Evolutionary conservation across 2,888 invertebrate genomes (phyloP).

Genomic region (Drepana falcataria): DNA sequence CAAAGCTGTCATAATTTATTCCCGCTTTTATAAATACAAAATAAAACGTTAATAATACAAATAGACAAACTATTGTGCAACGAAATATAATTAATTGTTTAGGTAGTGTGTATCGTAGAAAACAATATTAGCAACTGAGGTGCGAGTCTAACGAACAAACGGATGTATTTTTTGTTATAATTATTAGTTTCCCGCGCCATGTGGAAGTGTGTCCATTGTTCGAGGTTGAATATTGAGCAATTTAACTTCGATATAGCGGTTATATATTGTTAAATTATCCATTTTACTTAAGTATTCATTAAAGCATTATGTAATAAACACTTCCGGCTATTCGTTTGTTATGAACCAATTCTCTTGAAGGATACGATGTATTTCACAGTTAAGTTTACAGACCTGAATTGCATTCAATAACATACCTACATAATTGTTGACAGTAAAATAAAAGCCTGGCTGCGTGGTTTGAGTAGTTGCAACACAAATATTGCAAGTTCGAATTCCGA

Average conservation of each 20-base stretch:
- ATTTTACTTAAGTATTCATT: too few relatives aligned
- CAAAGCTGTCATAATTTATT: conserved; percentile 19
- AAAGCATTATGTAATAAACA: background rate
- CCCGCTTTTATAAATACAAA: conserved; percentile 7
- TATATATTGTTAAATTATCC: background rate
- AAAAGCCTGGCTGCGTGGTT: too few relatives aligned
- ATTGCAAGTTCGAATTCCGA: too few relatives aligned
- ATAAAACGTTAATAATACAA: too few relatives aligned
- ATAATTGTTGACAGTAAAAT: too few relatives aligned
- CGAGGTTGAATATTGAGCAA: conserved; percentile 41
- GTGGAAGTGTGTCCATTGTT: conserved; percentile 27
- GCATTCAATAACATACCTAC: too few relatives aligned
- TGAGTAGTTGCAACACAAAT: too few relatives aligned
- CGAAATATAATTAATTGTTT: background rate
- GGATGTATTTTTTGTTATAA: conserved; percentile 49
- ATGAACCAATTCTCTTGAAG: too few relatives aligned
- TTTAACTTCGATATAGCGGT: background rate
- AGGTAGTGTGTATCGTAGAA: conserved; percentile 7
- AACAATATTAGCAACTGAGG: conserved; percentile 6
- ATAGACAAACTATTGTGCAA: too few relatives aligned
- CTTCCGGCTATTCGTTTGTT: background rate
- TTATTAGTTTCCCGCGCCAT: conserved; percentile 54
- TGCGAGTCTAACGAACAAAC: conserved; percentile 35
- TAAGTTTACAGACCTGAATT: too few relatives aligned
- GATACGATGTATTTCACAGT: too few relatives aligned